Conservation (phyloP, 92 coral and sea anemone genomes). For the Zoanthus solanderi region DNA sequence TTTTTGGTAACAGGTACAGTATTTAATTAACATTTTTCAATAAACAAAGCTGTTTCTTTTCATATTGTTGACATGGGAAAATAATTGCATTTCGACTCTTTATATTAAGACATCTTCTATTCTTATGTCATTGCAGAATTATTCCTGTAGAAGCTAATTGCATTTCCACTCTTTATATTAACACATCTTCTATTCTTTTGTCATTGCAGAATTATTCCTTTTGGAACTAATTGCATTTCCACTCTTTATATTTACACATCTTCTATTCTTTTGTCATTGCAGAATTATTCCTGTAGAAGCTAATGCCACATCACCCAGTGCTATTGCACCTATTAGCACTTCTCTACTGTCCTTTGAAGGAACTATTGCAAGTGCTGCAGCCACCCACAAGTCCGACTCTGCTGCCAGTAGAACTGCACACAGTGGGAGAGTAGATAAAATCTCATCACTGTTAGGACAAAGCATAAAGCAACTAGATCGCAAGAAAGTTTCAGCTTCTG, state of each 20-base stretch:
- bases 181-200: neutral
- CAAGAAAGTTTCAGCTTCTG: slow-evolving; percentile 36
- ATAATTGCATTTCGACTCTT: neutral
- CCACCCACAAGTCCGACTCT: slow-evolving; percentile 46
- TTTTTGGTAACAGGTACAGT: no score
- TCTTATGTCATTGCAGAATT: neutral
- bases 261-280: neutral
- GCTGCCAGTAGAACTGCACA: slow-evolving; percentile 17
- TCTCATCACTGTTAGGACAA: neutral
- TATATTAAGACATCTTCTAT: neutral
- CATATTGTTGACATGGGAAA: no score
- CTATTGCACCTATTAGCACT: slow-evolving; percentile 78
- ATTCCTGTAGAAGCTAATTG: neutral
- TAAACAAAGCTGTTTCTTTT: no score
- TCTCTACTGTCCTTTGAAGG: slow-evolving; percentile 96
- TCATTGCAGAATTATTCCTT: slow-evolving; percentile 15
- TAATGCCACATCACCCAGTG: slow-evolving; percentile 82
- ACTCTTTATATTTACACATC: no score
- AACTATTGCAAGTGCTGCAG: slow-evolving; percentile 75
- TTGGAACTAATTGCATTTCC: neutral
- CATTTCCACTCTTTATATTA: no score
- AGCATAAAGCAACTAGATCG: slow-evolving; percentile 14
- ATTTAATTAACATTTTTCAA: no score
- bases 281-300: slow-evolving; percentile 32
- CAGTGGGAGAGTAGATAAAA: neutral